Evolutionary conservation across 2,113 vertebrate species (phyloP).

Genomic region (Xiphophorus couchianus): DNA sequence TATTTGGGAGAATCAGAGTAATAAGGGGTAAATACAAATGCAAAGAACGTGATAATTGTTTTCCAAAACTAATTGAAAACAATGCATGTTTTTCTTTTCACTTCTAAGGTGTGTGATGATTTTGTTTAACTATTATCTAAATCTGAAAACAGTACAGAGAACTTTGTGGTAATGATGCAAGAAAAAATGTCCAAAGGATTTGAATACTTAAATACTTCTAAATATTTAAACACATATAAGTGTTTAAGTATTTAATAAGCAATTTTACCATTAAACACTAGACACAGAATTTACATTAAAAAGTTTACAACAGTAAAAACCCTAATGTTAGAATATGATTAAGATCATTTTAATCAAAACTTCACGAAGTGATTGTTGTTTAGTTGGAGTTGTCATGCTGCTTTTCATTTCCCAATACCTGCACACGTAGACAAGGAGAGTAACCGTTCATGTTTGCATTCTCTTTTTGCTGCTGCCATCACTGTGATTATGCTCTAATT

Average conservation of each 20-base stretch:
- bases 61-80: too few relatives aligned
- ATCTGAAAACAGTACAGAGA: neutral
- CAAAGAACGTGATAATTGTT: too few relatives aligned
- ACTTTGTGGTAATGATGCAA: too few relatives aligned
- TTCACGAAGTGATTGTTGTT: conserved; percentile 4
- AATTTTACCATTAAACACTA: neutral
- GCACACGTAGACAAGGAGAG: conserved; percentile 12
- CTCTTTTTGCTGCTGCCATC: conserved; percentile 23
- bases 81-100: too few relatives aligned
- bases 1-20: too few relatives aligned
- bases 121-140: neutral
- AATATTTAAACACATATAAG: too few relatives aligned
- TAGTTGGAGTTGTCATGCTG: conserved; percentile 19
- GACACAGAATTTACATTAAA: neutral
- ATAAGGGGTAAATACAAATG: too few relatives aligned
- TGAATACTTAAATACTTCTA: neutral
- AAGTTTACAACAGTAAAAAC: neutral
- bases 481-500: conserved; percentile 24
- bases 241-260: too few relatives aligned
- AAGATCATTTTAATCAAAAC: neutral
- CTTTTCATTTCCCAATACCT: conserved; percentile 35
- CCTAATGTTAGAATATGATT: neutral
- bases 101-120: neutral
- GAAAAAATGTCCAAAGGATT: neutral
- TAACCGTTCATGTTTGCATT: conserved; percentile 5